Evolutionary conservation across 2,113 vertebrate genomes (phyloP), one percentile per base, ranked within the genome.

Genomic region (Hippocampus comes): DNA sequence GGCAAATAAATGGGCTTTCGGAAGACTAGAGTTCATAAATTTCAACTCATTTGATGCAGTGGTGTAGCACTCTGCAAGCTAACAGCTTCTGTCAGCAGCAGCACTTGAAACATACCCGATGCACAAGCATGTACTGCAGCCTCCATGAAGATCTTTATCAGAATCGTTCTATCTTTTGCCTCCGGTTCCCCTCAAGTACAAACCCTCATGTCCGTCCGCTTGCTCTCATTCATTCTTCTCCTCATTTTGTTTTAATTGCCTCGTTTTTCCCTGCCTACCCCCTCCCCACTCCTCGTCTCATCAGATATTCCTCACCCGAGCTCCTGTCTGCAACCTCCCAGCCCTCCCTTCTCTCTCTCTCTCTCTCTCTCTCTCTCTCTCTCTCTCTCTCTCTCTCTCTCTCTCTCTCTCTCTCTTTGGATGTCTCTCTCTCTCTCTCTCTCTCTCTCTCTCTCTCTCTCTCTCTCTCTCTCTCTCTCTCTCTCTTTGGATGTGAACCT

Each of bases 401-500:
- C n/a, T n/a, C n/a, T n/a, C n/a, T n/a, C n/a, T n/a, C n/a, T n/a
- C n/a, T n/a, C n/a, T n/a, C n/a, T n/a, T n/a, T n/a, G n/a, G n/a
- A n/a, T n/a, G n/a, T n/a, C n/a, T n/a, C n/a, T n/a, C n/a, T n/a
- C n/a, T n/a, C n/a, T n/a, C n/a, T n/a, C n/a, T n/a, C n/a, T n/a
- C 25, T 72, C 73, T 42, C 61, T 15, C 20, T 27, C 67, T n/a
- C 8, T 66, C 63, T 1, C 41, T 9, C 6, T 41, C 18, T 42
- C 61, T 67, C 64, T 23, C 46, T 67, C 68, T 70, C 20, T 65
- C 49, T 55, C 55, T 70, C 12, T 11, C 69, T 18, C n/a, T 57
- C 63, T 65, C 53, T 56, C 63, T 56, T 38, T 57, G 80, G 79
- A 87, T 81, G 68, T 81, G 63, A 84, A 82, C 82, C 89, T 91